Base-by-base conservation (phyloP, 2,797 vertebrate genomes). In the Pyrocephalus nanus region DNA sequence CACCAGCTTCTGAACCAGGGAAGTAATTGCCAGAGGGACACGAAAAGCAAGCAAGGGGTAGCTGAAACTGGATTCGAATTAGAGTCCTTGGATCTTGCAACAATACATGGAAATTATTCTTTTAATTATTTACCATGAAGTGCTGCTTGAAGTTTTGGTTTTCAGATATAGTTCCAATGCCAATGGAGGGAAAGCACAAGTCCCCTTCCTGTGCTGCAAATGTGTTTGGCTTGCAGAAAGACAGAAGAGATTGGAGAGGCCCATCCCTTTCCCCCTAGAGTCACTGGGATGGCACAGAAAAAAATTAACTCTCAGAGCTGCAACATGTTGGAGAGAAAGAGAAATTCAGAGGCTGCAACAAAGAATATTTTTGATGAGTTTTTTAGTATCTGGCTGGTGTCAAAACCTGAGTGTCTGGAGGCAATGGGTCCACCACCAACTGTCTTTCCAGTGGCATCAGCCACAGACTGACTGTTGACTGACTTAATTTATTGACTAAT, bases 321-420 rank as follows among this genome's bases (percentile, higher is more conserved):
- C 1, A 3, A 54, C 17, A 6, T 0, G 1, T 3, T 62, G 51
- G 47, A 53, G 57, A 47, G 10, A 5, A 74, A 32, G 61, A 48
- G 62, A 47, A 82, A 42, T 12, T 32, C 66, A 45, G 30, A 87
- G 23, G 67, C 21, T 27, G 27, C 29, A 54, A 15, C 27, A 66
- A 72, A 67, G 27, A 40, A 8, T 48, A 8, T 17, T 57, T 51
- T 48, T 69, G 34, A 53, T 38, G 14, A 27, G 18, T 23, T 66
- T 65, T 90, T 85, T 66, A 60, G 45, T 50, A 18, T 30, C 29
- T 57, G 34, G 14, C 43, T 57, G 32, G 30, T 50, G 53, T 48
- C 48, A 57, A 72, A 73, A 34, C 32, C 32, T 32, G 11, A 13
- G 9, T 3, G 1, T 27, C 16, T 48, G 42, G 15, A 58, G 23